Conservation (phyloP, 2,113 vertebrate genomes). For the Pagrus major region DNA sequence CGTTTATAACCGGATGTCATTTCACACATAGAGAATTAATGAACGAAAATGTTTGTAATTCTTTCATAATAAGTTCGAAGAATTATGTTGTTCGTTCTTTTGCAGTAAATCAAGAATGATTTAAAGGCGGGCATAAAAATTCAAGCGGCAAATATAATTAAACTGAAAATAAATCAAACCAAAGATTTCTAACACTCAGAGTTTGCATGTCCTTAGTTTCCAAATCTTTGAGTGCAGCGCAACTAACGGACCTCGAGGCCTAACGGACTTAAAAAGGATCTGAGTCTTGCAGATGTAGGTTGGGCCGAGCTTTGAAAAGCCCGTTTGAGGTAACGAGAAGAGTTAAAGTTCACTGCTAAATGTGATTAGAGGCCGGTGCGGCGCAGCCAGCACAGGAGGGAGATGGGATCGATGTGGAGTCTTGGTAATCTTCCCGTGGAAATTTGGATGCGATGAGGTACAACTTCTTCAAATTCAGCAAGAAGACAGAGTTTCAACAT, state of each 20-base stretch:
- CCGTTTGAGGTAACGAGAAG: conserved; percentile 33
- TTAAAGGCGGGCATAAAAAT: too few species aligned
- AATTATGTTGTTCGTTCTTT: not conserved
- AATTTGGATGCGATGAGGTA: conserved; percentile 8
- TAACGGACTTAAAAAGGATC: conserved; percentile 34
- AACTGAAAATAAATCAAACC: not conserved
- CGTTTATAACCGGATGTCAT: not conserved
- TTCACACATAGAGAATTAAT: not conserved
- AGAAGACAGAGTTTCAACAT: not conserved
- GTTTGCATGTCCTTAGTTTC: conserved; percentile 14
- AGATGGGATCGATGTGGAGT: not conserved
- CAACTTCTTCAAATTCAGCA: not conserved
- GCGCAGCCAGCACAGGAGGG: conserved; percentile 16
- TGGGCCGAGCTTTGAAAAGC: conserved; percentile 41
- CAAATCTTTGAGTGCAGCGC: not conserved
- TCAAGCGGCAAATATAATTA: not conserved
- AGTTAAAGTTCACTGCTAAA: conserved; percentile 15
- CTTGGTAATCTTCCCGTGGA: conserved; percentile 4
- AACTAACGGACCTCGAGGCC: conserved; percentile 4
- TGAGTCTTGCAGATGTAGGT: conserved; percentile 31
- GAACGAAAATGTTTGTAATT: not conserved
- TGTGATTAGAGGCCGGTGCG: conserved; percentile 25
- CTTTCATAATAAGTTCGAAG: not conserved
- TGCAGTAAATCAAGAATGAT: not conserved
- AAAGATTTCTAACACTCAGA: not conserved